Evolutionary conservation across 2,113 vertebrate species (phyloP).

Genomic region (Petroica traversi): DNA sequence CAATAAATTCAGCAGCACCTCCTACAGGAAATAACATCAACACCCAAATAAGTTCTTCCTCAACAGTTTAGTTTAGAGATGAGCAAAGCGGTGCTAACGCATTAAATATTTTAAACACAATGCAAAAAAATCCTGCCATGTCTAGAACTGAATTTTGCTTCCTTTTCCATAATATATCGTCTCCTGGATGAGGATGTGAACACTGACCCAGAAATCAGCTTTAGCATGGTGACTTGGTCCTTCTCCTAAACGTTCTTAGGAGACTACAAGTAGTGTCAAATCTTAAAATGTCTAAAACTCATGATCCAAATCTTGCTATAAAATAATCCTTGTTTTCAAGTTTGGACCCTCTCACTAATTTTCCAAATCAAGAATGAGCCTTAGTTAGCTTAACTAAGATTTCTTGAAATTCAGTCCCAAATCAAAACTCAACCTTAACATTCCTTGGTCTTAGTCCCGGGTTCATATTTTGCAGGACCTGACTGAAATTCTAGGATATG

Average conservation of each 20-base stretch:
- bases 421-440: neutral
- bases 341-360: neutral
- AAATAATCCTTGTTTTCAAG: neutral
- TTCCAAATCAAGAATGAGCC: neutral
- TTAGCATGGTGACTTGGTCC: neutral
- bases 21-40: neutral
- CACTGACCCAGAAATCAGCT: neutral
- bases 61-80: neutral
- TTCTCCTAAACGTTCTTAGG: neutral
- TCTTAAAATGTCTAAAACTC: neutral
- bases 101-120: neutral
- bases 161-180: neutral
- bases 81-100: neutral
- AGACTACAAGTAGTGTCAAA: neutral
- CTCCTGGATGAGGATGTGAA: neutral
- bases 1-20: neutral
- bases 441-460: neutral
- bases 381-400: neutral
- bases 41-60: neutral
- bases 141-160: neutral
- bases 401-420: neutral
- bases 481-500: neutral
- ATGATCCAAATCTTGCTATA: neutral
- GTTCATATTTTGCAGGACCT: neutral
- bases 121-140: neutral